Conservation (phyloP, 2,113 vertebrate species). For the Blennius ocellaris region DNA sequence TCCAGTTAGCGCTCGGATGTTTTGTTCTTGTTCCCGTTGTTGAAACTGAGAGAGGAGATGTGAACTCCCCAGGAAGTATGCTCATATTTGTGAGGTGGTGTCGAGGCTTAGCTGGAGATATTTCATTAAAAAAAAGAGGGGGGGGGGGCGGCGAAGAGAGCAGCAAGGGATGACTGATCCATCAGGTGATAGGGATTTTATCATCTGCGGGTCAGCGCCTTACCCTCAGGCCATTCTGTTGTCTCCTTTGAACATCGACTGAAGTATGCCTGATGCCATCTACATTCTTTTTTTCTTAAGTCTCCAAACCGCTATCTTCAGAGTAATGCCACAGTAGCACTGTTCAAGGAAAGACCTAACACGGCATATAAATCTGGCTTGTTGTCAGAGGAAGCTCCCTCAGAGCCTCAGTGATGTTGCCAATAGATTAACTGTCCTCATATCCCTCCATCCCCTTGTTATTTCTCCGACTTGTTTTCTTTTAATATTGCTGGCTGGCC, state of each 20-base stretch:
- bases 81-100: constrained; percentile 45
- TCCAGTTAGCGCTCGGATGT: constrained; percentile 5
- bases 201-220: constrained; percentile 69
- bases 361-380: constrained; percentile 27
- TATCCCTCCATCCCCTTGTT: constrained; percentile 51
- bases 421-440: constrained; percentile 74
- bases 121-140: constrained; percentile 53
- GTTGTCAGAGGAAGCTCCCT: constrained; percentile 52
- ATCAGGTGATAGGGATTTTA: constrained; percentile 78
- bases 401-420: constrained; percentile 42
- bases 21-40: constrained; percentile 36
- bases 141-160: constrained; percentile 21
- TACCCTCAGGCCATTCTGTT: constrained; percentile 40
- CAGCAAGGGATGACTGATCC: constrained; percentile 57
- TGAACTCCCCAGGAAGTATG: constrained; percentile 13
- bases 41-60: constrained; percentile 30
- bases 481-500: constrained; percentile 78
- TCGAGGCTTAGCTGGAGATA: constrained; percentile 42
- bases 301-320: background rate
- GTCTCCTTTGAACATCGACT: constrained; percentile 13
- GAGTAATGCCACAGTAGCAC: background rate
- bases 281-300: background rate
- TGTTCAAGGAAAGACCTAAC: constrained; percentile 10
- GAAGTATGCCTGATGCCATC: constrained; percentile 7
- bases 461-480: constrained; percentile 76